Percentiles rank a stretch among this genome's conserved stretches.
Evolutionary conservation across 2,797 vertebrate genomes (phyloP).

Genomic region (Hirundo rustica): DNA sequence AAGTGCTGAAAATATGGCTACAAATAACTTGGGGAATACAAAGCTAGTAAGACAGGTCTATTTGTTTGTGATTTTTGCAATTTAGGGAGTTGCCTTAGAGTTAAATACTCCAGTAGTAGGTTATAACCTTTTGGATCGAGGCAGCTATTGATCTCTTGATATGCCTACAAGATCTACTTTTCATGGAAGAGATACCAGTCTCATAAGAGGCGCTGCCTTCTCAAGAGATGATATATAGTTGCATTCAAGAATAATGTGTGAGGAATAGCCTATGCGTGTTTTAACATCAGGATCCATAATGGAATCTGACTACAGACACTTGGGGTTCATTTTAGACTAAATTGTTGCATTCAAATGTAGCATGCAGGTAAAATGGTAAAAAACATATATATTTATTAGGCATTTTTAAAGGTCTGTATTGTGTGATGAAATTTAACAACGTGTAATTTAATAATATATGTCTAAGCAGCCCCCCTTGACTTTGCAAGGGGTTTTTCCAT

Average conservation of each 20-base stretch:
- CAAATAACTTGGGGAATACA: background rate
- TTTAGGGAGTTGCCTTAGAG: background rate
- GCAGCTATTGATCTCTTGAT: background rate
- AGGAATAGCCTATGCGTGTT: background rate
- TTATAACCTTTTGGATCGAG: background rate
- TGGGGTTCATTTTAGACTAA: background rate
- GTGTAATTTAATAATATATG: background rate
- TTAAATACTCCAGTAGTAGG: background rate
- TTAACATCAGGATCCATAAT: background rate
- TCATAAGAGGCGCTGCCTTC: background rate
- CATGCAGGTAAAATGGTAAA: background rate
- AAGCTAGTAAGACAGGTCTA: background rate
- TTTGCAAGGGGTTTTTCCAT: background rate
- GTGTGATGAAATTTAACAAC: background rate
- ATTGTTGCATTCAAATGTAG: background rate
- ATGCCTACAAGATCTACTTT: background rate
- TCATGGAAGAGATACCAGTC: background rate
- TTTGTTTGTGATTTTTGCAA: background rate
- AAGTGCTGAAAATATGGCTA: background rate
- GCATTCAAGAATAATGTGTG: background rate
- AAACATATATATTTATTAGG: background rate
- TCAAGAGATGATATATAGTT: background rate
- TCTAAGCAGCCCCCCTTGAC: background rate
- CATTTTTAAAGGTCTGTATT: background rate
- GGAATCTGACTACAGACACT: background rate